Conservation (phyloP, 2,113 vertebrate genomes). For the Seriola dumerili region DNA sequence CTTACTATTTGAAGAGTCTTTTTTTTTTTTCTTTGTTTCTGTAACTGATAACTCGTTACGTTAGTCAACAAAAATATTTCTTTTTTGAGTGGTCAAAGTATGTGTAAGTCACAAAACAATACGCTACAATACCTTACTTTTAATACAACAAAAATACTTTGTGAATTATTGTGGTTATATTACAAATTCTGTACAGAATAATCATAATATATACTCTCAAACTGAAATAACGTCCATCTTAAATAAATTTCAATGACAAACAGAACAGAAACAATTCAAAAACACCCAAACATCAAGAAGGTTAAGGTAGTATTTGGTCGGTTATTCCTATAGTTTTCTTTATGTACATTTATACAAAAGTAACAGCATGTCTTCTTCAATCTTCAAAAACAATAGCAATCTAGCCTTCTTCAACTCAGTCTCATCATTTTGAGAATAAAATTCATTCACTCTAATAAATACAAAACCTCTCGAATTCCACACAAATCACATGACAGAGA, state of each 20-base stretch:
- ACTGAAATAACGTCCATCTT: constrained; percentile 92
- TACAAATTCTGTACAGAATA: constrained; percentile 89
- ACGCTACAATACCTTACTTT: constrained; percentile 87
- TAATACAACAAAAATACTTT: constrained; percentile 88
- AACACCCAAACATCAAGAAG: constrained; percentile 94
- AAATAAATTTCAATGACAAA: constrained; percentile 84
- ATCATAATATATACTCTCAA: constrained; percentile 88
- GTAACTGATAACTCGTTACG: constrained; percentile 76
- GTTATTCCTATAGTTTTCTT: constrained; percentile 91
- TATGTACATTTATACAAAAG: constrained; percentile 99
- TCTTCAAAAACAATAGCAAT: constrained; percentile 96
- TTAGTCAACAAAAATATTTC: constrained; percentile 84
- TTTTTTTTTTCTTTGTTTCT: constrained; percentile 66
- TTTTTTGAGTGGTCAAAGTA: constrained; percentile 85
- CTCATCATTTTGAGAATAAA: constrained; percentile 92
- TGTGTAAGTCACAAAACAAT: constrained; percentile 86
- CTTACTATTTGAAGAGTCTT: constrained; percentile 62
- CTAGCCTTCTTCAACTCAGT: constrained; percentile 89
- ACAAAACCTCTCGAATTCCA: constrained; percentile 99
- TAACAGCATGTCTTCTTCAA: constrained; percentile 97
- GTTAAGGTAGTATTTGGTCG: constrained; percentile 99
- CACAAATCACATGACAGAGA: constrained; percentile 98
- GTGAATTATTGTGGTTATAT: constrained; percentile 87
- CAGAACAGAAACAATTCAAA: constrained; percentile 81
- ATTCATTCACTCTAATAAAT: constrained; percentile 99